Evolutionary conservation across 2,797 vertebrate species (phyloP), one percentile per base, ranked within the genome.

Genomic region (Catostomus latipinnis): DNA sequence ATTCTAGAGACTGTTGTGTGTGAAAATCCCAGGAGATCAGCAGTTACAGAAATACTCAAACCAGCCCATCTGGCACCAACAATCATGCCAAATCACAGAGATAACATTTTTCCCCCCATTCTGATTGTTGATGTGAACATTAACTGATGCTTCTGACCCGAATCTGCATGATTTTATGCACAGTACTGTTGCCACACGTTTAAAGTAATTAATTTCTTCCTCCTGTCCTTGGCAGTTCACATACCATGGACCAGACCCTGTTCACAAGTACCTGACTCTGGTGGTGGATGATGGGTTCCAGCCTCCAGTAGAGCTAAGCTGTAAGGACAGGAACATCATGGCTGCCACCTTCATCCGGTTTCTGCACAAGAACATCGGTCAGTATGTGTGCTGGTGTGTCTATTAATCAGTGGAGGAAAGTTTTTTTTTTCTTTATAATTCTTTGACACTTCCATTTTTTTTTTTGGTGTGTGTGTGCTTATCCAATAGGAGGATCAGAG

Each of bases 201-300:
- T 50, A 49, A n/a, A 69, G 34, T 46, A 5, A 10, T 8, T 75
- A 6, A 6, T 65, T 34, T 3, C 2, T 58, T 54, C 14, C 43
- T 22, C 11, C 22, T 65, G 70, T 14, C 71, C 54, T 60, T 85
- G 65, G 49, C 88, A 99, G 98, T 99, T 99, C 92, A 96, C 95
- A 73, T 99, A 99, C 91, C 94, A 96, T 81, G 96, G 96, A 78
- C 96, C 96, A 52, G 98, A 99, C 87, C 98, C 97, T 58, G 90
- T 99, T 87, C 97, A 99, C 90, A 99, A 97, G 86, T 95, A 97
- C 82, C 90, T 98, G 87, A 99, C 98, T 0, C 89, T 99, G 69
- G 96, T 98, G 88, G 97, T 99, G 76, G 98, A 99, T 90, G 98
- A 99, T 88, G 97, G 98, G 74, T 98, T 99, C 86, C 98, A 99